phyloP scores from a whole-genome alignment of 1,140 invertebrate genomes.

The Drosophila miranda region DNA sequence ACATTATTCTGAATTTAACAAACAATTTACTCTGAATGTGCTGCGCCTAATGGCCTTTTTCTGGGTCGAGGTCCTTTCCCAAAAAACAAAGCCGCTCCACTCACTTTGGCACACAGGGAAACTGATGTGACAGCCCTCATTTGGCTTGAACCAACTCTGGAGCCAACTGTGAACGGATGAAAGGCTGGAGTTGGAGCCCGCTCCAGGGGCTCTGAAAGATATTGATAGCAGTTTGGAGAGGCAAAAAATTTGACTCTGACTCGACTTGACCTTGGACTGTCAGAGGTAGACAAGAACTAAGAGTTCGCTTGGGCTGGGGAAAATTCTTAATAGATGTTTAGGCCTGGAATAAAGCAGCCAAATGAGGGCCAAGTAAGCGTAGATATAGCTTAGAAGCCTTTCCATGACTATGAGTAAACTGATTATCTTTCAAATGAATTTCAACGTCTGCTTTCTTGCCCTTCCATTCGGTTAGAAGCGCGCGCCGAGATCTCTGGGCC shows the following conservation, averaged over 20 bases:
- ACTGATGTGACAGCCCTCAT: constrained; percentile 43
- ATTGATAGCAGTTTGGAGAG: constrained; percentile 40
- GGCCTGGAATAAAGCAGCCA: background rate
- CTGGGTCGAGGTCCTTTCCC: constrained; percentile 25
- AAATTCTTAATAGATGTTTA: background rate
- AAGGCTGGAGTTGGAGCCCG: background rate
- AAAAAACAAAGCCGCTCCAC: constrained; percentile 62
- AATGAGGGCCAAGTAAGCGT: too few species aligned
- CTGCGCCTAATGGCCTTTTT: constrained; percentile 69
- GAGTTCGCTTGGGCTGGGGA: background rate
- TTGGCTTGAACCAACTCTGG: background rate
- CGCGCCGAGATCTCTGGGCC: constrained; percentile 92
- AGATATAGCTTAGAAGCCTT: background rate
- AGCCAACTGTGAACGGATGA: too few species aligned
- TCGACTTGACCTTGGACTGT: constrained; percentile 9
- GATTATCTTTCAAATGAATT: constrained; percentile 26
- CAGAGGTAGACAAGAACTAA: background rate
- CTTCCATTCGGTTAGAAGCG: constrained; percentile 86
- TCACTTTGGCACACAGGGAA: constrained; percentile 28
- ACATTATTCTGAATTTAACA: constrained; percentile 81
- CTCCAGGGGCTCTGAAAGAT: constrained; percentile 19
- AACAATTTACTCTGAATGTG: constrained; percentile 80
- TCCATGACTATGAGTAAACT: background rate
- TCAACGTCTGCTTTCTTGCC: constrained; percentile 6
- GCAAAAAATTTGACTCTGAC: constrained; percentile 40